Percentiles rank a stretch among this genome's conserved stretches.
phyloP scores from a whole-genome alignment of 92 coral and sea anemone genomes.

The Siderastrea siderea region DNA sequence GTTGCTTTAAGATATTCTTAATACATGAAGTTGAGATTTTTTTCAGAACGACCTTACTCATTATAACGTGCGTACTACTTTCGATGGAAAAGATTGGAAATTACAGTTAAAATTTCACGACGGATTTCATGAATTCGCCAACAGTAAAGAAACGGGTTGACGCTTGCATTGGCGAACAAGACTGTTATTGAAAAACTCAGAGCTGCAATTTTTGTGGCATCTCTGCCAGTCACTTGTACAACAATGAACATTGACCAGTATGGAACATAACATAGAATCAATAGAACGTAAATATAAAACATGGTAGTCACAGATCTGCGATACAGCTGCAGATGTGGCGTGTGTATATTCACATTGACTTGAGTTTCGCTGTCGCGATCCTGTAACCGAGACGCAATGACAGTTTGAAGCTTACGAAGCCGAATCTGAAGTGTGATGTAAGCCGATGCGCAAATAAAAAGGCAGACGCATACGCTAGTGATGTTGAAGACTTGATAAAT shows the following conservation, averaged over 20 bases:
- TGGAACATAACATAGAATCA: conserved; percentile 38
- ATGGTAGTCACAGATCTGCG: conserved; percentile 37
- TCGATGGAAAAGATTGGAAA: not conserved
- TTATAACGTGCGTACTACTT: not conserved
- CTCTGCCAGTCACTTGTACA: conserved; percentile 19
- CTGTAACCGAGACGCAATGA: conserved; percentile 1
- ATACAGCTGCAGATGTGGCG: conserved; percentile 42
- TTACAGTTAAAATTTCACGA: not conserved
- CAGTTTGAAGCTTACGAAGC: conserved; percentile 12
- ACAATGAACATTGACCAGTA: conserved; percentile 31
- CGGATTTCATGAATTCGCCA: conserved; percentile 41
- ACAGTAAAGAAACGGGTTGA: conserved; percentile 45
- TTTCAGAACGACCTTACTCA: no score
- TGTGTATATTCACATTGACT: not conserved
- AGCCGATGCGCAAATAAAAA: conserved; percentile 22
- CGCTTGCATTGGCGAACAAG: conserved; percentile 33
- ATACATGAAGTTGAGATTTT: no score
- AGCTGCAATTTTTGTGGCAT: conserved; percentile 11
- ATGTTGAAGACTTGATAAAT: conserved; percentile 42
- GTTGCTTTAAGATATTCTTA: no score
- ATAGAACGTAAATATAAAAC: conserved; percentile 35
- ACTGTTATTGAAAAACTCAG: conserved; percentile 38
- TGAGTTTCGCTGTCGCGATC: not conserved
- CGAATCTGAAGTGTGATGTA: conserved; percentile 44
- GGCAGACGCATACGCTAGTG: not conserved